A percentile compares a stretch with the other conserved stretches of the same genome.
These are phyloP conservation scores for Erethizon dorsatum DNA, from an alignment of 2,797 vertebrate species.

Conservation along the genomic window DNA sequence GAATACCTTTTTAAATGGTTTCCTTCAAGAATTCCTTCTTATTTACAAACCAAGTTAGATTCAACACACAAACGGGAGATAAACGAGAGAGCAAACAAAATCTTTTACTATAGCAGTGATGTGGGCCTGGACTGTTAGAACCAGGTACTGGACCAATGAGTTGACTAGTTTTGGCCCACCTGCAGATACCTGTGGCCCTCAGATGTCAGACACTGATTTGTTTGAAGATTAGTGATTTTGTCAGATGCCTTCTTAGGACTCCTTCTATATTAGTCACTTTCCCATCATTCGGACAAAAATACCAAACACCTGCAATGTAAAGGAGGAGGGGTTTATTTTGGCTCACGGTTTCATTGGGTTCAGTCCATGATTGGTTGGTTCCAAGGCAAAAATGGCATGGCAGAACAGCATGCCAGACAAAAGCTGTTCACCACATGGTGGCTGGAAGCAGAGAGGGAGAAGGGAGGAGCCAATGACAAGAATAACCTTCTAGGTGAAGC, in stretches of 20 bases:
- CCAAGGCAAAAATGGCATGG: not conserved
- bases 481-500: not conserved
- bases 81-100: not conserved
- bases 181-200: not conserved
- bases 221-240: not conserved
- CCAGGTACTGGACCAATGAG: not conserved
- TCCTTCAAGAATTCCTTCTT: conserved; percentile 46
- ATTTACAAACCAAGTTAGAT: not conserved
- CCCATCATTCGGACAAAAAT: not conserved
- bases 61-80: not conserved
- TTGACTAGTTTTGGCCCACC: not conserved
- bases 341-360: not conserved
- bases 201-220: not conserved
- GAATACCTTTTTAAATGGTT: not conserved
- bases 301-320: not conserved
- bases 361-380: not conserved
- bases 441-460: not conserved
- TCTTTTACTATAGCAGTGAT: not conserved
- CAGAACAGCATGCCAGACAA: not conserved
- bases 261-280: not conserved
- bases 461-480: not conserved
- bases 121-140: not conserved
- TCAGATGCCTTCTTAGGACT: not conserved
- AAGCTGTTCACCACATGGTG: too few relatives aligned
- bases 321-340: not conserved